Conservation (phyloP, 2,797 vertebrate genomes). For the Loriculus beryllinus region DNA sequence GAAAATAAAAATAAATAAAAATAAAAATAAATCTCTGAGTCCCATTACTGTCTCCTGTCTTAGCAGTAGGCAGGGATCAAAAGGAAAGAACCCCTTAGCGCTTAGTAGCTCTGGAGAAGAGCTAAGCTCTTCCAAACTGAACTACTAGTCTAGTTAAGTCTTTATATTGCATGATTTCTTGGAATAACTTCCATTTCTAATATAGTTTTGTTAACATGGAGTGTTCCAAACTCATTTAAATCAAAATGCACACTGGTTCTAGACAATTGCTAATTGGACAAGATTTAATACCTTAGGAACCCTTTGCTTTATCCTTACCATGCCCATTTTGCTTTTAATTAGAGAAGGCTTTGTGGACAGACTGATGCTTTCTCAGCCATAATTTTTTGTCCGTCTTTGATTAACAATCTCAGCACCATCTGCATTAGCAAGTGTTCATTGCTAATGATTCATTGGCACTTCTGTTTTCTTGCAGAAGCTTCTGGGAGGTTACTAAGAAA, state of each 20-base stretch:
- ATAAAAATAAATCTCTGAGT: neutral
- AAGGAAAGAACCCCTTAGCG: neutral
- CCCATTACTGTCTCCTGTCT: neutral
- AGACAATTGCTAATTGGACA: slow-evolving; percentile 9
- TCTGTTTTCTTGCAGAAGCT: neutral
- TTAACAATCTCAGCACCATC: neutral
- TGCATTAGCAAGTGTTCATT: neutral
- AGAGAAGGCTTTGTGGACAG: neutral
- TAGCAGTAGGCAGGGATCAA: neutral
- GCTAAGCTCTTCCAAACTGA: neutral
- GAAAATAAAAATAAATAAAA: neutral
- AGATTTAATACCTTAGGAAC: neutral
- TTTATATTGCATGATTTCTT: neutral
- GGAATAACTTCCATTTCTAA: neutral
- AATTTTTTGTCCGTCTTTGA: neutral
- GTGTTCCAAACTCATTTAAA: neutral
- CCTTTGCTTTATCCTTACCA: neutral
- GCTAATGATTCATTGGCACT: neutral
- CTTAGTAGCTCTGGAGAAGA: neutral
- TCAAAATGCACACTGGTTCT: neutral
- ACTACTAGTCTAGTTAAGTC: neutral
- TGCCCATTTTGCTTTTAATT: neutral
- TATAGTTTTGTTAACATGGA: neutral
- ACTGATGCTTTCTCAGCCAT: neutral
- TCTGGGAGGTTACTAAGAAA: neutral